A percentile compares a stretch with the other conserved stretches of the same genome.
These are phyloP conservation scores for Trissolcus japonicus DNA, from an alignment of 2,888 invertebrate species.

Conservation along the genomic window DNA sequence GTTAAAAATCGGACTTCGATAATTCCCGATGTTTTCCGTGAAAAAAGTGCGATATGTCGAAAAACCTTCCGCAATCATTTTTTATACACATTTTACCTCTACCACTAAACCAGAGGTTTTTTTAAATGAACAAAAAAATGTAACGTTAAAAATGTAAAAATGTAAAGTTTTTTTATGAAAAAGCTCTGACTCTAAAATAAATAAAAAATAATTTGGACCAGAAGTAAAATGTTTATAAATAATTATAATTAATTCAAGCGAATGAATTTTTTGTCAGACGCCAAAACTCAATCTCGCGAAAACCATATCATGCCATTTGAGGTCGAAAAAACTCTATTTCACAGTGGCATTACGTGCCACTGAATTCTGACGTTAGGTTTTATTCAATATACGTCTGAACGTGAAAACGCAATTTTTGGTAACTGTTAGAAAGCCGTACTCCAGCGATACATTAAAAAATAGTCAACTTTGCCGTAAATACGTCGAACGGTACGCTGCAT, in stretches of 20 bases:
- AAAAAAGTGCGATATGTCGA: slow-evolving; percentile 35
- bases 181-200: background rate
- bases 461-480: slow-evolving; percentile 33
- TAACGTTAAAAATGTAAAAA: too few species aligned
- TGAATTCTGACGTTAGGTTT: slow-evolving; percentile 38
- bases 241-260: too few species aligned
- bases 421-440: slow-evolving; percentile 42
- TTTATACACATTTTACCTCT: slow-evolving; percentile 1
- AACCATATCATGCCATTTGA: background rate
- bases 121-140: background rate
- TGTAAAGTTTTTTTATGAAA: background rate
- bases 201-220: too few species aligned
- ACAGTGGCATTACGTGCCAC: slow-evolving; percentile 17
- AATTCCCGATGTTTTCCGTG: slow-evolving; percentile 28
- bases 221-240: too few species aligned
- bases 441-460: slow-evolving; percentile 47
- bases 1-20: slow-evolving; percentile 47
- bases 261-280: too few species aligned
- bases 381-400: slow-evolving; percentile 42
- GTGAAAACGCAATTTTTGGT: slow-evolving; percentile 42
- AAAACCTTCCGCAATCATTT: slow-evolving; percentile 31
- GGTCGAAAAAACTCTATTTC: slow-evolving; percentile 18
- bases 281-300: too few species aligned
- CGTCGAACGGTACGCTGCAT: slow-evolving; percentile 38
- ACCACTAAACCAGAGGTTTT: background rate